Conservation (phyloP, 2,113 vertebrate genomes). For the Halichoeres trimaculatus region DNA sequence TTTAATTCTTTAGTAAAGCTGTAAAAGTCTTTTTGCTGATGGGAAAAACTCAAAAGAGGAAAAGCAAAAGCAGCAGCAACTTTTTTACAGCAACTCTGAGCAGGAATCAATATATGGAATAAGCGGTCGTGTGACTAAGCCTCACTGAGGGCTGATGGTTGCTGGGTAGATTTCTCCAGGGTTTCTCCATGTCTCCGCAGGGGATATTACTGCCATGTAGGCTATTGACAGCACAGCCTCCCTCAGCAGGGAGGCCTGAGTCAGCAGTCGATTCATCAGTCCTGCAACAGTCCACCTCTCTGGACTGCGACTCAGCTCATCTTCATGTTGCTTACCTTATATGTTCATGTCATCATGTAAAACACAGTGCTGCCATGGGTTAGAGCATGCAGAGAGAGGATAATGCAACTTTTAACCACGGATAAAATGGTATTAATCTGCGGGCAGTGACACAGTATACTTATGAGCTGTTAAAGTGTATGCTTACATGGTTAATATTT, state of each 20-base stretch:
- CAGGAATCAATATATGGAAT: slow-evolving; percentile 16
- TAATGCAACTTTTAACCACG: not conserved
- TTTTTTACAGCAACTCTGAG: not conserved
- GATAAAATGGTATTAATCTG: not conserved
- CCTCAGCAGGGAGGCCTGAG: slow-evolving; percentile 35
- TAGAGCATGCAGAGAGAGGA: not conserved
- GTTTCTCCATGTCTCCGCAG: slow-evolving; percentile 24
- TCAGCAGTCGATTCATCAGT: slow-evolving; percentile 68
- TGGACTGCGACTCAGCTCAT: slow-evolving; percentile 33
- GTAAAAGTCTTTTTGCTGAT: not conserved
- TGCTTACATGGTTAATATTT: not conserved
- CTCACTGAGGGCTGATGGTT: slow-evolving; percentile 20
- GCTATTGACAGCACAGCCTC: slow-evolving; percentile 58
- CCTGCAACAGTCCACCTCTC: slow-evolving; percentile 31
- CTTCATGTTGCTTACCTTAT: slow-evolving; percentile 10
- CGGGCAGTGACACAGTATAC: not conserved
- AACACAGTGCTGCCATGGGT: too few species aligned
- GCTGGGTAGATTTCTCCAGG: slow-evolving; percentile 61
- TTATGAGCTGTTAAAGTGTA: not conserved
- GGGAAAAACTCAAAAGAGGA: not conserved
- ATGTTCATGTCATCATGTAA: too few species aligned
- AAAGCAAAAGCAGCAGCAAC: not conserved
- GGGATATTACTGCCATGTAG: slow-evolving; percentile 44
- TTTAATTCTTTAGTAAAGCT: not conserved
- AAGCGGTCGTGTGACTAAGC: not conserved